phyloP scores from a whole-genome alignment of 92 coral and sea anemone genomes.

The Metridium senile region DNA sequence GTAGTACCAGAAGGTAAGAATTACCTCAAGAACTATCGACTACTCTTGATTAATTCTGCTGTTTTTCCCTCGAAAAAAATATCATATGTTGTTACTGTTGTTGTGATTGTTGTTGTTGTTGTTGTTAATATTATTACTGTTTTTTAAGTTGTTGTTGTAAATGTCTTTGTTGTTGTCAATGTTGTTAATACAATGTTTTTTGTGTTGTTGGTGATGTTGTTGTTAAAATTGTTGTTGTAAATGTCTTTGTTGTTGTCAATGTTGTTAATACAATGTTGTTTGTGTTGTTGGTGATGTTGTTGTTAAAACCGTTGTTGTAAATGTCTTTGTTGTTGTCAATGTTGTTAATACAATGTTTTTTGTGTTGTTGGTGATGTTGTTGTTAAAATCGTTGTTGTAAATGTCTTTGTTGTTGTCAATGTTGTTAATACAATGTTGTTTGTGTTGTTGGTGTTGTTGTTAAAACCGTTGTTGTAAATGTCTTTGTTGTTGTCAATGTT shows the following conservation, averaged over 20 bases:
- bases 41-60: too few species aligned
- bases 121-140: neutral
- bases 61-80: too few species aligned
- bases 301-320: too few species aligned
- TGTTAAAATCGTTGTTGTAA: neutral
- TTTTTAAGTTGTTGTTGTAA: too few species aligned
- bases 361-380: neutral
- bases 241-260: neutral
- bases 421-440: too few species aligned
- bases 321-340: neutral
- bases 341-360: neutral
- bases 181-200: neutral
- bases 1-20: constrained; percentile 34
- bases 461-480: neutral
- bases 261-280: too few species aligned
- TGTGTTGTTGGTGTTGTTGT: neutral
- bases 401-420: neutral
- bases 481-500: neutral
- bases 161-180: neutral
- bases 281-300: neutral
- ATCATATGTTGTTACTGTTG: neutral
- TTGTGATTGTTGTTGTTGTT: neutral
- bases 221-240: neutral
- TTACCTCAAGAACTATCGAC: too few species aligned
- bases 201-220: neutral